Conservation (phyloP, 2,888 invertebrate species). For the Lycia hirtaria region DNA sequence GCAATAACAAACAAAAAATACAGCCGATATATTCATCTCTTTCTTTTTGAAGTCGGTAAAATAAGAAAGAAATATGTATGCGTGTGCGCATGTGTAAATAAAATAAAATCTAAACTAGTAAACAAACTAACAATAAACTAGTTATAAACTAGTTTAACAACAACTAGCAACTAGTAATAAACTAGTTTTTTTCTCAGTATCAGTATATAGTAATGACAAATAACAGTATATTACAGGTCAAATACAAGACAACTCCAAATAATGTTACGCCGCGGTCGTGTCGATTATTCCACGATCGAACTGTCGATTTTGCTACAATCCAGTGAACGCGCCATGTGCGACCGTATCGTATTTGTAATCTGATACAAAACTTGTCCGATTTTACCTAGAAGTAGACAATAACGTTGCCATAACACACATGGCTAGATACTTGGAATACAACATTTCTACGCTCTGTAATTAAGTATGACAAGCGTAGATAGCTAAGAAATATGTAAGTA, state of each 20-base stretch:
- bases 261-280: conserved; percentile 56
- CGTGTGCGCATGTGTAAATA: too few species aligned
- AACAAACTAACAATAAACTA: too few species aligned
- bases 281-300: conserved; percentile 64
- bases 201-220: background rate
- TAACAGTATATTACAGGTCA: background rate
- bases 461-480: background rate
- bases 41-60: too few species aligned
- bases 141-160: too few species aligned
- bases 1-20: too few species aligned
- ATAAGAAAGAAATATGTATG: too few species aligned
- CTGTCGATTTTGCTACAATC: conserved; percentile 69
- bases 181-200: background rate
- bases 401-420: conserved; percentile 31
- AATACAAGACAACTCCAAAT: conserved; percentile 14
- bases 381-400: conserved; percentile 52
- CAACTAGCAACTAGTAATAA: too few species aligned
- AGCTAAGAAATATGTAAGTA: background rate
- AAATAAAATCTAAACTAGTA: too few species aligned
- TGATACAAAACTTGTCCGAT: conserved; percentile 64
- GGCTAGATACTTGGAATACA: conserved; percentile 16
- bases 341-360: conserved; percentile 68
- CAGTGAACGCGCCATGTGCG: conserved; percentile 71
- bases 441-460: background rate
- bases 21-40: too few species aligned